These are phyloP conservation scores for Idaea aversata DNA, from an alignment of 2,888 invertebrate genomes.

Conservation along the genomic window DNA sequence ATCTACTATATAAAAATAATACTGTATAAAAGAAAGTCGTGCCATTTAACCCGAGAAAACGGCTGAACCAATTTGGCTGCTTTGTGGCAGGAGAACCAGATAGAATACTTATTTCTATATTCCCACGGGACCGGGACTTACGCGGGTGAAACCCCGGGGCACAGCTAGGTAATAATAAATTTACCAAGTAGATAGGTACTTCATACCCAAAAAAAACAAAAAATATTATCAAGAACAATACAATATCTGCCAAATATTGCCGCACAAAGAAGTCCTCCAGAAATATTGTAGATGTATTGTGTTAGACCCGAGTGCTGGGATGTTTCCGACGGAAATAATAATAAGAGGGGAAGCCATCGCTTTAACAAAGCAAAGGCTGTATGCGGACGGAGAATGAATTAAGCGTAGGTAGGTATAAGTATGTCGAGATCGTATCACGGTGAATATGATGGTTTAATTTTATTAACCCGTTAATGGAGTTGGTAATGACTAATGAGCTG, in stretches of 20 bases:
- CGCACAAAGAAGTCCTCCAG: slow-evolving; percentile 38
- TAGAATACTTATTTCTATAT: too few relatives aligned
- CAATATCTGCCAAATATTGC: slow-evolving; percentile 33
- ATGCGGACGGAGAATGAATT: slow-evolving; percentile 51
- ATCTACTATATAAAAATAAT: too few relatives aligned
- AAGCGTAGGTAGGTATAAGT: slow-evolving; percentile 14
- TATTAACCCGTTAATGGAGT: slow-evolving; percentile 32
- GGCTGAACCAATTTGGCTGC: too few relatives aligned
- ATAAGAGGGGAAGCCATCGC: slow-evolving; percentile 44
- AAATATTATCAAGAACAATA: slow-evolving; percentile 25
- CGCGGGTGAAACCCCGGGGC: too few relatives aligned
- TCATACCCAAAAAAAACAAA: slow-evolving; percentile 12
- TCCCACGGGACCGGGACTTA: too few relatives aligned
- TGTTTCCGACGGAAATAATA: slow-evolving; percentile 60
- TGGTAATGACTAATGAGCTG: background rate
- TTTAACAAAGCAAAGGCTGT: slow-evolving; percentile 59
- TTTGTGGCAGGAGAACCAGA: too few relatives aligned
- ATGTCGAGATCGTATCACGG: slow-evolving; percentile 36
- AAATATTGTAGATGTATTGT: slow-evolving; percentile 39
- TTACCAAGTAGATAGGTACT: slow-evolving; percentile 1
- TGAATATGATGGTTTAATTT: slow-evolving; percentile 33
- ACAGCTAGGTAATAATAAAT: too few relatives aligned
- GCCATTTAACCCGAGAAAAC: too few relatives aligned
- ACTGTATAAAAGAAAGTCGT: too few relatives aligned
- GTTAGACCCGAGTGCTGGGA: slow-evolving; percentile 34